A percentile compares a stretch with the other conserved stretches of the same genome.
Conservation (phyloP, 64 coral and sea anemone genomes). For the Montipora cactus region DNA sequence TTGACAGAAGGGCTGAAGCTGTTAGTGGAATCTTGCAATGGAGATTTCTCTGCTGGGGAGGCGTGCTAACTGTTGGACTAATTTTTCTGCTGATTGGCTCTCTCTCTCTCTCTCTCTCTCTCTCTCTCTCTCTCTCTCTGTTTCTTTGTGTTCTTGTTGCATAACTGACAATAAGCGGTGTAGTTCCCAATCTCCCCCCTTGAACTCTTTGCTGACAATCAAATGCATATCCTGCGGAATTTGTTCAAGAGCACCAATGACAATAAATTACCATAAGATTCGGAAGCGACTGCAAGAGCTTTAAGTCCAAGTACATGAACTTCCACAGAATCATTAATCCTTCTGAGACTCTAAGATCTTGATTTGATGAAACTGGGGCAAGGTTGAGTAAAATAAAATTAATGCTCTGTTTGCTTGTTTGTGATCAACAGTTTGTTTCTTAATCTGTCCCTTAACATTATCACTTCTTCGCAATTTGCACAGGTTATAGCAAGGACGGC, state of each 20-base stretch:
- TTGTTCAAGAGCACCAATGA: constrained; percentile 27
- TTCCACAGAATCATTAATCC: constrained; percentile 8
- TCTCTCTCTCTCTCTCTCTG: not conserved
- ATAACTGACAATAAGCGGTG: not conserved
- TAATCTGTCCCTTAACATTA: constrained; percentile 50
- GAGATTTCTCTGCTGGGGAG: not conserved
- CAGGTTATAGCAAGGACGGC: constrained; percentile 45
- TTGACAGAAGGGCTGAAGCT: not conserved
- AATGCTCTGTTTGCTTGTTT: constrained; percentile 63
- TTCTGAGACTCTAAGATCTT: not conserved
- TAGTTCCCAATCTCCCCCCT: not conserved
- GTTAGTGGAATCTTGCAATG: not conserved
- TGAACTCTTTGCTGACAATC: not conserved
- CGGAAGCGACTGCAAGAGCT: constrained; percentile 28
- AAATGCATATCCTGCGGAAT: not conserved
- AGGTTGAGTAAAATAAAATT: not conserved
- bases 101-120: not conserved
- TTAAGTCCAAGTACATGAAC: constrained; percentile 11
- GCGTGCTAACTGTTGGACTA: not conserved
- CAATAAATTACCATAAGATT: constrained; percentile 33
- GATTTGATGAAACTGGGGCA: not conserved
- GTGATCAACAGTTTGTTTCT: constrained; percentile 48
- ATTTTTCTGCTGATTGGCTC: not conserved
- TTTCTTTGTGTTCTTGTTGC: not conserved
- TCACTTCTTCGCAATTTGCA: constrained; percentile 58